These are phyloP conservation scores for Melanotaenia duboulayi DNA, from an alignment of 2,113 vertebrate species.

Conservation along the genomic window DNA sequence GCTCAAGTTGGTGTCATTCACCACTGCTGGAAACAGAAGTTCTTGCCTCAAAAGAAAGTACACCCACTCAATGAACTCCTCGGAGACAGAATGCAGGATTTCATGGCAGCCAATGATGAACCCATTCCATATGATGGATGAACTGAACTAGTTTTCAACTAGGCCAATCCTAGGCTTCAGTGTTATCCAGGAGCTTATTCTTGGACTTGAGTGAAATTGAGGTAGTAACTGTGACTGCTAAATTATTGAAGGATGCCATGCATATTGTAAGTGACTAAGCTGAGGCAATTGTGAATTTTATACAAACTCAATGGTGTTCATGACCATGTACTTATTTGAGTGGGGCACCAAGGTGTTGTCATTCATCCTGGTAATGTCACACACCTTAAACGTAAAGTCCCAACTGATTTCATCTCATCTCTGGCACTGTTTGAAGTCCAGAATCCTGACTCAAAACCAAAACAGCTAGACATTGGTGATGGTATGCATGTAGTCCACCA, in stretches of 20 bases:
- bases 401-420: not conserved
- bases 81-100: not conserved
- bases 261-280: no score
- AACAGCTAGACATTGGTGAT: not conserved
- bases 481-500: not conserved
- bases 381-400: not conserved
- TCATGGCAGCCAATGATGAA: not conserved
- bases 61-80: not conserved
- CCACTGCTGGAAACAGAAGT: not conserved
- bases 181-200: not conserved
- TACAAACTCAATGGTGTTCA: no score
- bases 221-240: no score
- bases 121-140: conserved; percentile 19
- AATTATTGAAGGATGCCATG: no score
- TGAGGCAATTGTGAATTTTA: no score
- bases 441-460: not conserved
- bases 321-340: not conserved
- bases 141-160: not conserved
- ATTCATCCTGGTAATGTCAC: not conserved
- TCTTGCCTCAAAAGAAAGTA: not conserved
- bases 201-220: no score
- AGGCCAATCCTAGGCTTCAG: no score
- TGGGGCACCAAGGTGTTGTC: not conserved
- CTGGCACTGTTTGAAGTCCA: not conserved
- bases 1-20: not conserved